A percentile compares a stretch with the other conserved stretches of the same genome.
Conservation (phyloP, 2,888 invertebrate genomes). For the Automeris io region DNA sequence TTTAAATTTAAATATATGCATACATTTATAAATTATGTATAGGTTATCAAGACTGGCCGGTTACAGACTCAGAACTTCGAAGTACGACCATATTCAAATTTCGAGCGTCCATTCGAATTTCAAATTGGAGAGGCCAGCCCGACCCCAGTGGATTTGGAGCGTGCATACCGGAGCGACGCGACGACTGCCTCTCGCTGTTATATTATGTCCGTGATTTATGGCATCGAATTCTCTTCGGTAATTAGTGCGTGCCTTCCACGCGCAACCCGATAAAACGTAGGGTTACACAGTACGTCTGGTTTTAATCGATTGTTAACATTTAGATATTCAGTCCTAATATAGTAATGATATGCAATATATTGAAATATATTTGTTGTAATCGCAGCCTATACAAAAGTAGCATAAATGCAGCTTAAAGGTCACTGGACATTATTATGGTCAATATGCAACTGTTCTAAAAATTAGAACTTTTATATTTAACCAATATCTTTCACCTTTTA, state of each 20-base stretch:
- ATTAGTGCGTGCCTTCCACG: conserved; percentile 70
- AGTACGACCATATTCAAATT: conserved; percentile 21
- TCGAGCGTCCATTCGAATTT: conserved; percentile 35
- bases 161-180: conserved; percentile 61
- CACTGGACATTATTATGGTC: too few species aligned
- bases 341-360: too few species aligned
- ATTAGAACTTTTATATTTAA: too few species aligned
- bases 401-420: too few species aligned
- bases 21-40: too few species aligned
- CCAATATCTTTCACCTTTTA: too few species aligned
- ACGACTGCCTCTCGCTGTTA: conserved; percentile 53
- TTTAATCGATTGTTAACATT: conserved; percentile 3
- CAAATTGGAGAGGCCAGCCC: conserved; percentile 36
- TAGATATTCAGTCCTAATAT: conserved; percentile 11
- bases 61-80: too few species aligned
- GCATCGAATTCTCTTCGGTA: conserved; percentile 74
- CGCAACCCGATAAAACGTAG: conserved; percentile 20
- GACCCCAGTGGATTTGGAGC: conserved; percentile 54
- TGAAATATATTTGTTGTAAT: too few species aligned
- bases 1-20: too few species aligned
- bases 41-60: too few species aligned
- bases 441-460: too few species aligned
- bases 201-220: conserved; percentile 75
- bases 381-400: too few species aligned
- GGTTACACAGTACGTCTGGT: conserved; percentile 16